These are phyloP conservation scores for Eueremaeus valkanovi DNA, from an alignment of 2,888 invertebrate genomes.

Conservation along the genomic window DNA sequence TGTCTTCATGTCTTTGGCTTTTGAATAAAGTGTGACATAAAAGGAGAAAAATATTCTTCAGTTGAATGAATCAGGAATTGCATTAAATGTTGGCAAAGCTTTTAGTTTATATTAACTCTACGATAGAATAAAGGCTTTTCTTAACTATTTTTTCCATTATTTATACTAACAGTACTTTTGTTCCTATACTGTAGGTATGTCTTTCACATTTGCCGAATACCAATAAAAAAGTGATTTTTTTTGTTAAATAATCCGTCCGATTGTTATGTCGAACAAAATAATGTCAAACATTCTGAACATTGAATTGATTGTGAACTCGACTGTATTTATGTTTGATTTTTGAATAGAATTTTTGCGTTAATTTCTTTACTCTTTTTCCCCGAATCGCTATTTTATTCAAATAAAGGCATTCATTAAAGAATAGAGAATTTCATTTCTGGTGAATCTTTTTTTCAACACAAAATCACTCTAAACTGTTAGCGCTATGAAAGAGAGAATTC, in stretches of 20 bases:
- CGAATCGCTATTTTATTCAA: background rate
- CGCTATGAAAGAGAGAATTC: too few species aligned
- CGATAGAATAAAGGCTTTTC: background rate
- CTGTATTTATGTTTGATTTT: background rate
- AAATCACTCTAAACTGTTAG: too few species aligned
- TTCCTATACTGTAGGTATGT: background rate
- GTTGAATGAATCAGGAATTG: background rate
- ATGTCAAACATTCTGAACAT: background rate
- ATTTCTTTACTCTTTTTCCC: too few species aligned
- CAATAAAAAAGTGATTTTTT: background rate
- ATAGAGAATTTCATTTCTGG: background rate
- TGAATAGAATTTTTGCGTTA: background rate
- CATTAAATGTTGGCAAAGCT: background rate
- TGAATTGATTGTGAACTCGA: background rate
- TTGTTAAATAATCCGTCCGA: background rate
- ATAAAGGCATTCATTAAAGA: background rate
- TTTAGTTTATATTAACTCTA: conserved; percentile 29
- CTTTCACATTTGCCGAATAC: too few species aligned
- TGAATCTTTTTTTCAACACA: too few species aligned
- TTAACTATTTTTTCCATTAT: background rate
- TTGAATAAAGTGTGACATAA: conserved; percentile 25
- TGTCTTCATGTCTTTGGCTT: background rate
- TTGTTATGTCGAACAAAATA: background rate
- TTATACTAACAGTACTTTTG: background rate
- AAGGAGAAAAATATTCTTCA: background rate